Evolutionary conservation across 2,888 invertebrate genomes (phyloP).

Genomic region (Taenaris catops): DNA sequence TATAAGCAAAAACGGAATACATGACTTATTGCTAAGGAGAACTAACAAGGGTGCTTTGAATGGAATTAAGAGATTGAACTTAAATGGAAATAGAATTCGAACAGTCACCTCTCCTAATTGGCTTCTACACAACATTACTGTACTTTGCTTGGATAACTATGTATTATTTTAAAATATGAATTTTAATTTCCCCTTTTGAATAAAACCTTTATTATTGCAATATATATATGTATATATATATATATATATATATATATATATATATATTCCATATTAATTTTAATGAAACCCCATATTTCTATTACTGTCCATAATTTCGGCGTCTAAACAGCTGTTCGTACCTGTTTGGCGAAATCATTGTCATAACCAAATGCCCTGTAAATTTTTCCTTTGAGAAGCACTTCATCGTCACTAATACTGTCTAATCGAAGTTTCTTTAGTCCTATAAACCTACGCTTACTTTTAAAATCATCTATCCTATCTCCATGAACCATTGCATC

Average conservation of each 20-base stretch:
- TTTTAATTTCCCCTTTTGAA: no score
- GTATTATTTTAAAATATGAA: no score
- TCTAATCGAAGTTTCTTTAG: neutral
- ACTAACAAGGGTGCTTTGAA: constrained; percentile 40
- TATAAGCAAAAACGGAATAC: constrained; percentile 68
- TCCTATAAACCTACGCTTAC: constrained; percentile 8
- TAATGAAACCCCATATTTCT: no score
- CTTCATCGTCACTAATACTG: constrained; percentile 19
- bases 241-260: no score
- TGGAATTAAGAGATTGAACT: constrained; percentile 56
- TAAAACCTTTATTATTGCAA: no score
- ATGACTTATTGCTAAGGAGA: constrained; percentile 49
- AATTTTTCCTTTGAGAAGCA: constrained; percentile 29
- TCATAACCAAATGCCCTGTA: constrained; percentile 28
- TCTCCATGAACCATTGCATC: constrained; percentile 19
- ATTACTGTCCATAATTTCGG: no score
- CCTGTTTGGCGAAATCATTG: constrained; percentile 12
- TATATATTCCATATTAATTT: no score
- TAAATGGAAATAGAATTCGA: constrained; percentile 70
- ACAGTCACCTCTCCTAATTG: no score
- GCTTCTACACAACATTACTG: no score
- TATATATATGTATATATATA: no score
- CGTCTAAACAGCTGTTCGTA: no score
- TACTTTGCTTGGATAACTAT: no score
- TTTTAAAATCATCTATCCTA: neutral